Evolutionary conservation across 2,888 invertebrate species (phyloP), one percentile per base, ranked within the genome.

Genomic region (Hymenopus coronatus): DNA sequence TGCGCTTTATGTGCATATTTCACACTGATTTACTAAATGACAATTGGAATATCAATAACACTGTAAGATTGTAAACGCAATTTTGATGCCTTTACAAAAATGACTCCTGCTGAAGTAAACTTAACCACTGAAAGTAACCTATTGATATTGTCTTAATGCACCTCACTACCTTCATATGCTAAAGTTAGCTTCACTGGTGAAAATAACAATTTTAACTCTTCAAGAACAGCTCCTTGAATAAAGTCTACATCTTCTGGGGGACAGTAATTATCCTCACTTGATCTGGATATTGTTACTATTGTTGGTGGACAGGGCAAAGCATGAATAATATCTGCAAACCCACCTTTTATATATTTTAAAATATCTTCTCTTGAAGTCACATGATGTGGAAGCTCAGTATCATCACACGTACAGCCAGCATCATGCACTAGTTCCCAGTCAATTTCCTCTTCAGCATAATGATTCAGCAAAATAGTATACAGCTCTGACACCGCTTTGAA

Each of bases 261-360:
- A 91, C 98, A 98, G 92, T 98, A 98, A 91, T 98, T 98, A 92
- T 98, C 98, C 83, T 96, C 95, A 87, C 97, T 96, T 0, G 98
- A 98, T 91, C 98, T 93, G 91, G 87, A 91, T 86, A 98, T 95
- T 0, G 98, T 98, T 84, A 98, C 94, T 40, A 97, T 93, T 0
- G 96, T 96, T 2, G 97, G 97, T 8, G 94, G 94, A 82, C 93
- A 93, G 0, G 96, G 95, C n/a, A 96, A 92, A 88, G 93, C 92
- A 88, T 94, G 93, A 91, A 97, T 92, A 92, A 97, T 93, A 28
- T 94, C 93, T 92, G 94, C 93, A 92, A 97, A 94, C 15, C 95
- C 94, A 89, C 93, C 92, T 25, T 94, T 93, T 90, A 97, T 94
- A 93, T 97, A 93, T 28, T 90, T 89, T 28, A 94, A 93, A 87